Conservation (phyloP, 2,888 invertebrate genomes). For the Craniophora ligustri region DNA sequence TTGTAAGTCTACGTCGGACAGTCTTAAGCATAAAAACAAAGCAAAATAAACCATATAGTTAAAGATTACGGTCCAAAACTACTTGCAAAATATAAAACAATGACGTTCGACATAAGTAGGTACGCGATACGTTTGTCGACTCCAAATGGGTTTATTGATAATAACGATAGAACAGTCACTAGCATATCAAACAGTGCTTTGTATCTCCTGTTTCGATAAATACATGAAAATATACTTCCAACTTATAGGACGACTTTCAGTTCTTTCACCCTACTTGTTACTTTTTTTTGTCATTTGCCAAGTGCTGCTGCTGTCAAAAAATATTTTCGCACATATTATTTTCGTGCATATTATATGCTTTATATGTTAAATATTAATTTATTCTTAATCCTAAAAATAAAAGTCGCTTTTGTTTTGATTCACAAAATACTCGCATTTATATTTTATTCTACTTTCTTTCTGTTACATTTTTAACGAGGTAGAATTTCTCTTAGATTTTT, state of each 20-base stretch:
- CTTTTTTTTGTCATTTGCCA: constrained; percentile 1
- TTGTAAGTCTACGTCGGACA: constrained; percentile 38
- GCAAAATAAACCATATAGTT: constrained; percentile 31
- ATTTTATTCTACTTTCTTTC: too few relatives aligned
- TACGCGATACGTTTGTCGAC: constrained; percentile 62
- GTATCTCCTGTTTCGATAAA: constrained; percentile 37
- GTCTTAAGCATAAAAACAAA: constrained; percentile 33
- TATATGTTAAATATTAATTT: too few relatives aligned
- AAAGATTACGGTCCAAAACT: constrained; percentile 8
- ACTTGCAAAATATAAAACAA: constrained; percentile 34
- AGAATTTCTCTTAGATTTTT: too few relatives aligned
- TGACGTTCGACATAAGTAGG: constrained; percentile 58
- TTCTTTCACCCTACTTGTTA: constrained; percentile 22
- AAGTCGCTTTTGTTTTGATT: too few relatives aligned
- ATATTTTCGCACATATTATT: not conserved
- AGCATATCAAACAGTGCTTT: constrained; percentile 63
- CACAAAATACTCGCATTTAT: too few relatives aligned
- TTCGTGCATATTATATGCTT: too few relatives aligned
- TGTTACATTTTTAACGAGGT: too few relatives aligned
- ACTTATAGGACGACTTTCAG: constrained; percentile 8
- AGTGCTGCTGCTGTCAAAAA: constrained; percentile 8
- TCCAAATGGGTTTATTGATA: constrained; percentile 70
- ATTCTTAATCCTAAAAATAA: too few relatives aligned
- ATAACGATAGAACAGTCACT: constrained; percentile 59
- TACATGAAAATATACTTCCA: constrained; percentile 31